Evolutionary conservation across 1,140 invertebrate genomes (phyloP), one percentile per base, ranked within the genome.

Genomic region (Zaprionus africanus): DNA sequence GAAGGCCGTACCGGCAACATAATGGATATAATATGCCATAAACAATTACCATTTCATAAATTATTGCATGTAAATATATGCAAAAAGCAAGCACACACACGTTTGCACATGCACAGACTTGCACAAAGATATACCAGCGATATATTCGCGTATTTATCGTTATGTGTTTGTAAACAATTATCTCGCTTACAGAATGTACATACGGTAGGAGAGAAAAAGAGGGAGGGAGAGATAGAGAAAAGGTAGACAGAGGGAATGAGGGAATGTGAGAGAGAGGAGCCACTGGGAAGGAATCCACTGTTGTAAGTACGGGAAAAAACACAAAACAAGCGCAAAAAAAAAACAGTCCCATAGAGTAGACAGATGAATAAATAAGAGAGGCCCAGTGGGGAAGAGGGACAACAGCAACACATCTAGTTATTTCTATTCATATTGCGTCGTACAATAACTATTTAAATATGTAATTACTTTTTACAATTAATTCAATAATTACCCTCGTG

Each of bases 21-120:
- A 81, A 84, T 81, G 78, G 64, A 65, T 64, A 78, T 84, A 81
- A 84, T 84, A 71, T 84, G 82, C 78, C 82, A 84, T 81, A 84
- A 84, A 81, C 78, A 84, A 84, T 84, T 71, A 78, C 70, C 54
- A 61, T 85, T 78, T 81, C 74, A 84, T 78, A 74, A 81, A 81
- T 81, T 84, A 70, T 84, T 58, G 65, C 62, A 49, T 61, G 70
- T 62, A 78, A 70, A 74, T 74, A 68, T 78, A 36, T 62, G 67
- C 56, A 57, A 49, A 43, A 43, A 46, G 17, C n/a, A 46, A 46
- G 41, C 13, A n/a, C 46, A 41, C 12, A 26, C 12, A 12, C 38
- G 69, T 34, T 11, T 34, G 9, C 31, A 34, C 51, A 53, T 12
- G 19, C 15, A 22, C 60, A 62, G 17, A 26, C 38, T 34, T 54